A percentile compares a stretch with the other conserved stretches of the same genome.
These are phyloP conservation scores for Maccullochella peelii DNA, from an alignment of 2,113 vertebrate species.

Conservation along the genomic window DNA sequence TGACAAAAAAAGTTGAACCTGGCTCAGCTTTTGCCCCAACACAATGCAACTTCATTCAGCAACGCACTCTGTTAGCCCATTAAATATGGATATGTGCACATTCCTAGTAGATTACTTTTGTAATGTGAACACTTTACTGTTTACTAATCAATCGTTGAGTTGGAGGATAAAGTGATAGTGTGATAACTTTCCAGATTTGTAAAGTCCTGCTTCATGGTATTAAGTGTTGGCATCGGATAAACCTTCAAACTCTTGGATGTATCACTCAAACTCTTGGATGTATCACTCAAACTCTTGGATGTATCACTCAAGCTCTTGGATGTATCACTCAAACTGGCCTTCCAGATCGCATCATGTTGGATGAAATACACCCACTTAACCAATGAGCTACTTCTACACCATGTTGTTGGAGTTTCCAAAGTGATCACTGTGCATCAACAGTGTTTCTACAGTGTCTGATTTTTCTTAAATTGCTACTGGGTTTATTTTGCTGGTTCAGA, in stretches of 20 bases:
- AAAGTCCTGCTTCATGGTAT: neutral
- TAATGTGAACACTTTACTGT: neutral
- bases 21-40: neutral
- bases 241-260: neutral
- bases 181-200: neutral
- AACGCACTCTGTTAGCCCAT: neutral
- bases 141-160: neutral
- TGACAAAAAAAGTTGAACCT: neutral
- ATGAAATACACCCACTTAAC: neutral
- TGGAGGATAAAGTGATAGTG: neutral
- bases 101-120: neutral
- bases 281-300: neutral
- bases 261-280: neutral
- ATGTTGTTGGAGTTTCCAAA: neutral
- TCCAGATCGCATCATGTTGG: neutral
- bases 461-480: neutral
- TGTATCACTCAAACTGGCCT: neutral
- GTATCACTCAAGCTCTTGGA: neutral
- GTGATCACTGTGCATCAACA: neutral
- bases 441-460: neutral
- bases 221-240: neutral
- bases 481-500: neutral
- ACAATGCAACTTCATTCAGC: neutral
- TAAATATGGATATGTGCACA: neutral
- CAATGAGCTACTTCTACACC: neutral